phyloP scores from a whole-genome alignment of 1,140 invertebrate genomes.

The Heterodera carotae region DNA sequence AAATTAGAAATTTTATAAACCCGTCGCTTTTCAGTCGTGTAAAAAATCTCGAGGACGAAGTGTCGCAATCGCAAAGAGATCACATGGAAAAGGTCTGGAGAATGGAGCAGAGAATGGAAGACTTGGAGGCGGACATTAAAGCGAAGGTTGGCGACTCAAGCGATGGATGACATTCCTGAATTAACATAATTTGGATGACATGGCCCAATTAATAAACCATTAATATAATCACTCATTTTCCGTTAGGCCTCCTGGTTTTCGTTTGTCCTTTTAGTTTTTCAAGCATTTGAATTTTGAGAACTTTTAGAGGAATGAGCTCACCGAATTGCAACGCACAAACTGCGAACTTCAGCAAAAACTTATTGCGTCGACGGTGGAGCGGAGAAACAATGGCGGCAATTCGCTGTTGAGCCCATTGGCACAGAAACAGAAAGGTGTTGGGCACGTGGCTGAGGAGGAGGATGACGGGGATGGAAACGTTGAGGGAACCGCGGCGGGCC shows the following conservation, averaged over 20 bases:
- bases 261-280: too few species aligned
- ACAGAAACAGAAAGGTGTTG: conserved; percentile 17
- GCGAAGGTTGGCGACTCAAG: too few species aligned
- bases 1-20: neutral
- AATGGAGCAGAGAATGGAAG: neutral
- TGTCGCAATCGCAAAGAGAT: neutral
- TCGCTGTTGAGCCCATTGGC: neutral
- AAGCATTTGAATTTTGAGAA: too few species aligned
- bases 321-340: conserved; percentile 4
- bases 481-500: too few species aligned
- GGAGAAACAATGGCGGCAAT: conserved; percentile 17
- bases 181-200: too few species aligned
- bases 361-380: neutral
- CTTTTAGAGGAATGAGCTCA: conserved; percentile 1
- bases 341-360: conserved; percentile 2
- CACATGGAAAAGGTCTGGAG: neutral
- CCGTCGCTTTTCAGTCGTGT: conserved; percentile 13
- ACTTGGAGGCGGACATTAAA: conserved; percentile 15
- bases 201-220: too few species aligned
- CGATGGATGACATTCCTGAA: too few species aligned
- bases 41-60: conserved; percentile 9
- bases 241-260: too few species aligned
- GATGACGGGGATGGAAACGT: too few species aligned
- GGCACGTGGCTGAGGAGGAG: neutral
- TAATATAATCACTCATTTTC: too few species aligned